Base-by-base conservation (phyloP, 2,797 vertebrate species). In the Arrhamphus sclerolepis region DNA sequence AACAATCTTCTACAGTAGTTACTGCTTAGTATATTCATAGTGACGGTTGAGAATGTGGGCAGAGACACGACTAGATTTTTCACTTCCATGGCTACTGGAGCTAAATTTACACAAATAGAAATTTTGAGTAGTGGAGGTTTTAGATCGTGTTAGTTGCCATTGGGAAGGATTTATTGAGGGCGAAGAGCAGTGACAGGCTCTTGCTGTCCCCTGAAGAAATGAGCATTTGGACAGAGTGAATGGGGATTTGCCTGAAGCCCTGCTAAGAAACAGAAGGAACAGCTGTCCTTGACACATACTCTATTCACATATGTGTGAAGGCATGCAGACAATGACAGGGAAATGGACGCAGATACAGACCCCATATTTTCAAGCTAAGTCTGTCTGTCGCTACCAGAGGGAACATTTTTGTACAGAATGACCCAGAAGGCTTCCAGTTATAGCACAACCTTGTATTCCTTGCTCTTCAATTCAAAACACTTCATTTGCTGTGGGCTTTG, bases 261-360 rank as follows among this genome's bases (percentile, higher is more conserved):
- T 72, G 21, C 62, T 48, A 61, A 66, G 80, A 78, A 75, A 80
- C 78, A 72, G 64, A 72, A 81, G 66, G 75, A 86, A 82, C 83
- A 81, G 82, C 78, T 85, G 85, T 76, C 82, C 86, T 85, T 86
- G 82, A 87, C 75, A 69, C 83, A 75, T 53, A 77, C 62, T 18
- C 68, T n/a, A 73, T 56, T 48, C 66, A 65, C 42, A 78, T 53
- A 41, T 47, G 22, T 34, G 9, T 18, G 39, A 73, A 69, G 51
- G 13, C 68, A 66, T 20, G 7, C 42, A 59, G 44, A 74, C 77
- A 76, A 50, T 54, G 41, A 53, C 53, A 13, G 47, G 51, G n/a
- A 8, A 63, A 38, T 6, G 42, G 19, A 47, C 62, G 50, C 14
- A 20, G 31, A 11, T 34, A 34, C 29, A 46, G 28, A 28, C 31